Base-by-base conservation (phyloP, 2,797 vertebrate genomes). In the Falco naumanni region DNA sequence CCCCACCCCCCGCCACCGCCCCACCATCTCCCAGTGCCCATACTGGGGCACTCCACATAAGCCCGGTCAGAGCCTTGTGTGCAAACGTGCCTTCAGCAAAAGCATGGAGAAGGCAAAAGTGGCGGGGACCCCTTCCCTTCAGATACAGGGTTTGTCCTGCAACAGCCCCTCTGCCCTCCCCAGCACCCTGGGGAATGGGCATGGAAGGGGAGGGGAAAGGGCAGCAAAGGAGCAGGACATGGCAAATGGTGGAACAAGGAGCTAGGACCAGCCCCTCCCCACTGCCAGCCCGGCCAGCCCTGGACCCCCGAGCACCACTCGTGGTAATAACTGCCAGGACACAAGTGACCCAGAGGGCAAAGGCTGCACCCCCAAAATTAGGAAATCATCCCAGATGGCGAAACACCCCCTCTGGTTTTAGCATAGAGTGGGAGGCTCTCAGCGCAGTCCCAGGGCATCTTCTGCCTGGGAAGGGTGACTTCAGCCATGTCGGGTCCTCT, bases 361-460 rank as follows among this genome's bases (percentile, higher is more conserved):
- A 72, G 8, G 6, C 1, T 72, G 12, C 12, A 50, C 1, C 2
- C 5, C 15, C 21, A 61, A 80, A 88, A 59, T 59, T 11, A 83
- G 56, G 29, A 65, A 65, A 4, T 1, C 1, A 1, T 1, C 8
- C 2, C 2, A 34, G 22, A 22, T 6, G 19, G 11, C 20, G 20
- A 80, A 71, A 48, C 33, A 43, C 21, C 18, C 25, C 60, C 10
- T 64, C 31, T 29, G 15, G 4, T 43, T 85, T 72, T 45, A 50
- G 18, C 37, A 31, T 7, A 21, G 11, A 33, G 37, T 3, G 16
- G 16, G 28, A 85, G 18, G 25, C 21, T 39, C 41, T 91, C 1
- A 7, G 22, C 33, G 63, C 12, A 31, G n/a, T n/a, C 20, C 24
- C 29, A 37, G 29, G 53, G 4, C 3, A 26, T 37, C 51, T 43